Evolutionary conservation across 2,113 vertebrate genomes (phyloP).

Genomic region (Rutilus rutilus): DNA sequence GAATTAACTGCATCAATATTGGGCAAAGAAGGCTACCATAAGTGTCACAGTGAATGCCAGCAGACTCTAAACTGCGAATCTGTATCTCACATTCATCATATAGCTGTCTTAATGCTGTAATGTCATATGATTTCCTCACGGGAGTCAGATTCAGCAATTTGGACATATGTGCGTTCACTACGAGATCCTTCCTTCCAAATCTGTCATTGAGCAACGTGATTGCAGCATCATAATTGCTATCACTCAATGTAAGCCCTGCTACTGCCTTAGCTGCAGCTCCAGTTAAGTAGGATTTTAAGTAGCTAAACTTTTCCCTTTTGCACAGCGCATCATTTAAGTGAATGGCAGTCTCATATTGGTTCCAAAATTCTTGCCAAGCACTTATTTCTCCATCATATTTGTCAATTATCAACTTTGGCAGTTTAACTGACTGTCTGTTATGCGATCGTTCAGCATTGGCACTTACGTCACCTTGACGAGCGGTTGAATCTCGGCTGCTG

Average conservation of each 20-base stretch:
- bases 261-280: neutral
- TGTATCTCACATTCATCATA: constrained; percentile 47
- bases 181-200: constrained; percentile 41
- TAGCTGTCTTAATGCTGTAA: constrained; percentile 26
- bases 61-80: constrained; percentile 5
- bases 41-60: neutral
- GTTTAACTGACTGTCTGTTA: neutral
- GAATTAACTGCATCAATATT: no score
- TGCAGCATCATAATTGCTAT: constrained; percentile 26
- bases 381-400: neutral
- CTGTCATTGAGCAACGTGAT: neutral
- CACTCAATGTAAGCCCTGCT: constrained; percentile 3
- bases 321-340: neutral
- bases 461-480: neutral
- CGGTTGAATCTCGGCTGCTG: neutral
- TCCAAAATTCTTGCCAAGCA: constrained; percentile 1
- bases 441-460: neutral
- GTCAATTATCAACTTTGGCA: neutral
- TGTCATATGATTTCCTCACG: constrained; percentile 27
- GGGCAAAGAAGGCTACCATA: neutral
- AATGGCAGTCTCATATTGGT: constrained; percentile 14
- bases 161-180: constrained; percentile 36
- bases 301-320: neutral
- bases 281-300: neutral
- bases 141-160: constrained; percentile 35